Percentiles rank a stretch among this genome's conserved stretches.
Evolutionary conservation across 53 echinoderm and acorn worm genomes (phyloP).

Genomic region (Hippasteria phrygiana): DNA sequence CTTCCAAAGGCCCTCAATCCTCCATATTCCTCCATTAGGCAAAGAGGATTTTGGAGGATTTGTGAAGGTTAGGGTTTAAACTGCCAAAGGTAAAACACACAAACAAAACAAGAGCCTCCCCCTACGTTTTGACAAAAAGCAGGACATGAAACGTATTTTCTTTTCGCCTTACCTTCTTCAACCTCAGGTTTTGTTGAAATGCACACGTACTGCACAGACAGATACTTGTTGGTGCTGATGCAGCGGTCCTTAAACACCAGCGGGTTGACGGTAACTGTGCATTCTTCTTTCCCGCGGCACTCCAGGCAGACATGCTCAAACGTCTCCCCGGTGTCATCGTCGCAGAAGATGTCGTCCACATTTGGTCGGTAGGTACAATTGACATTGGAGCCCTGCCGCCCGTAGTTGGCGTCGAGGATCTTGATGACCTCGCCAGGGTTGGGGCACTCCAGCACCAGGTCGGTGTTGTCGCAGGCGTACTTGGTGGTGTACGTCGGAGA

Average conservation of each 20-base stretch:
- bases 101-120: no score
- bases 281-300: constrained; percentile 65
- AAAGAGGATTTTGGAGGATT: no score
- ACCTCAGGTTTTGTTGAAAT: neutral
- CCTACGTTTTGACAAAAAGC: neutral
- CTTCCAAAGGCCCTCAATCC: no score
- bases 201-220: constrained; percentile 71
- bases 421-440: constrained; percentile 76
- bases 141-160: neutral
- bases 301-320: constrained; percentile 67
- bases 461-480: constrained; percentile 58
- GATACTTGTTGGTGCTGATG: constrained; percentile 66
- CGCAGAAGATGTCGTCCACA: constrained; percentile 41
- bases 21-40: no score
- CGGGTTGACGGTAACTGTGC: constrained; percentile 26
- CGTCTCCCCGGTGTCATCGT: constrained; percentile 68
- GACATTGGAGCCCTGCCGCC: constrained; percentile 82
- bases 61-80: no score
- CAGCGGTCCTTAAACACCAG: constrained; percentile 63
- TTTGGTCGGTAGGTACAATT: constrained; percentile 46
- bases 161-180: constrained; percentile 29
- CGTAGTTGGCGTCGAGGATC: constrained; percentile 84
- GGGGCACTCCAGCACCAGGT: constrained; percentile 70
- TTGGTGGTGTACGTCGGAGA: constrained; percentile 42
- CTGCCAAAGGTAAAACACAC: no score